These are phyloP conservation scores for Corythaixoides concolor DNA, from an alignment of 2,113 vertebrate species.

Conservation along the genomic window DNA sequence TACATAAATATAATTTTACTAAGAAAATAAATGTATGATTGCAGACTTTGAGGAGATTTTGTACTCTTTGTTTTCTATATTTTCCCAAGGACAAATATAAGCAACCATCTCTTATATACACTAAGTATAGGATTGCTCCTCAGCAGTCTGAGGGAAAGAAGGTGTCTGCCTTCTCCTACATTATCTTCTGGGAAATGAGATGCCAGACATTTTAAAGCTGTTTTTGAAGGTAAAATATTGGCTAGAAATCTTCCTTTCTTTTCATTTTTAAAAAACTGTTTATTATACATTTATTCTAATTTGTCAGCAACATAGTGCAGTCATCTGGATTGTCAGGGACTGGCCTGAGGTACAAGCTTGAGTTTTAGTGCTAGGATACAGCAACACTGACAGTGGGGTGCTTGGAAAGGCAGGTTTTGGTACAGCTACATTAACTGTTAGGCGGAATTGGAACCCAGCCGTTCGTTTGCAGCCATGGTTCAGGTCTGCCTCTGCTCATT, in stretches of 20 bases:
- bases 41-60: not conserved
- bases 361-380: not conserved
- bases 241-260: not conserved
- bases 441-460: not conserved
- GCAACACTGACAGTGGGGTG: not conserved
- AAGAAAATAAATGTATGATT: not conserved
- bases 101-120: not conserved
- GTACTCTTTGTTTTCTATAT: not conserved
- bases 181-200: not conserved
- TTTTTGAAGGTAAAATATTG: not conserved
- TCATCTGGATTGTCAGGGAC: not conserved
- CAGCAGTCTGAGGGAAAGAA: not conserved
- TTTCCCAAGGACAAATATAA: not conserved
- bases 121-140: not conserved
- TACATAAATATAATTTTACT: not conserved
- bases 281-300: not conserved
- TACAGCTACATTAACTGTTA: not conserved
- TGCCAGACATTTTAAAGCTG: not conserved
- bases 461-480: not conserved
- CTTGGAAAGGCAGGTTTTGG: not conserved
- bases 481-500: not conserved
- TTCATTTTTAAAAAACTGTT: not conserved
- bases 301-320: not conserved
- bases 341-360: not conserved
- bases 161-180: not conserved